Evolutionary conservation across 2,113 vertebrate species (phyloP).

Genomic region (Nestor notabilis): DNA sequence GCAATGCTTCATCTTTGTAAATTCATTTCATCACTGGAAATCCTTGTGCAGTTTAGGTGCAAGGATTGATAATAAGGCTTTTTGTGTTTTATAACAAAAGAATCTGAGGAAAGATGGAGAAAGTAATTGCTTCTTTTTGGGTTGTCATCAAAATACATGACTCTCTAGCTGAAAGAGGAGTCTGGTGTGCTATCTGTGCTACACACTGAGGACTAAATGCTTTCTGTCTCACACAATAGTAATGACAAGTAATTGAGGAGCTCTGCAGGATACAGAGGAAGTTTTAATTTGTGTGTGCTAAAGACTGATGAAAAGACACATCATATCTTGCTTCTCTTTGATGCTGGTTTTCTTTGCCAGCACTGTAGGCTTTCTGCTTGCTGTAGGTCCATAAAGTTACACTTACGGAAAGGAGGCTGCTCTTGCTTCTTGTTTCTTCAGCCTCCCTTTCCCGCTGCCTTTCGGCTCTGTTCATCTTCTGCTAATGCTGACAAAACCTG

Average conservation of each 20-base stretch:
- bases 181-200: conserved; percentile 36
- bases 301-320: conserved; percentile 24
- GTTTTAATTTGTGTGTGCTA: conserved; percentile 46
- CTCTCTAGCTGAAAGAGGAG: conserved; percentile 9
- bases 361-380: not conserved
- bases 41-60: not conserved
- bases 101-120: conserved; percentile 33
- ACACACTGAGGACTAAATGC: conserved; percentile 19
- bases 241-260: conserved; percentile 40
- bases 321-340: not conserved
- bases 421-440: not conserved
- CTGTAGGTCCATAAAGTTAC: not conserved
- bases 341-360: not conserved
- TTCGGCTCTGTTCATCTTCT: not conserved
- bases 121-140: conserved; percentile 57
- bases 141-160: conserved; percentile 43
- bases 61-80: conserved; percentile 25
- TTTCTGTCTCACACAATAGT: conserved; percentile 36
- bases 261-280: conserved; percentile 42
- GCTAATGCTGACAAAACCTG: not conserved
- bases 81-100: conserved; percentile 51
- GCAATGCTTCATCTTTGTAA: not conserved
- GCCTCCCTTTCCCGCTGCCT: not conserved
- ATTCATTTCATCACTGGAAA: conserved; percentile 26
- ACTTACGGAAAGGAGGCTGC: not conserved